Percentiles rank a stretch among this genome's conserved stretches.
phyloP scores from a whole-genome alignment of 37 sponge, comb jelly and placozoan genomes.

The Halisarca cf. caerulea region DNA sequence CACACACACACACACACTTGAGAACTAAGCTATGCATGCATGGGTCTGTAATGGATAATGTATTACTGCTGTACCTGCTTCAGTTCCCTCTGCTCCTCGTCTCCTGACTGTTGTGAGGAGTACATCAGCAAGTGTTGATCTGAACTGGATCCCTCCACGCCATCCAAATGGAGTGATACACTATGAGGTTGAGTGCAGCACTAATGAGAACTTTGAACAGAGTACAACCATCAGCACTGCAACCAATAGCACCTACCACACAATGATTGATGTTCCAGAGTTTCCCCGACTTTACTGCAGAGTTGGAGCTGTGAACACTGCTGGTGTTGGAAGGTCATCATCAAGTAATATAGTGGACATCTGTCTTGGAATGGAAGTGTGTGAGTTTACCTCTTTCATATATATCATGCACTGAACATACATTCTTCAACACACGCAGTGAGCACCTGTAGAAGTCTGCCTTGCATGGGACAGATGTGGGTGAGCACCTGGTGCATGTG shows the following conservation, averaged over 20 bases:
- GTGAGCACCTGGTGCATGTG: no score
- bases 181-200: not conserved
- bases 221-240: not conserved
- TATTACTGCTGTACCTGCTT: no score
- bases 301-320: not conserved
- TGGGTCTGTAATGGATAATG: no score
- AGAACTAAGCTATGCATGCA: no score
- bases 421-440: no score
- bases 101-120: not conserved
- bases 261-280: not conserved
- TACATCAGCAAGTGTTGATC: not conserved
- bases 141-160: not conserved
- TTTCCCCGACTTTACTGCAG: not conserved
- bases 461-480: no score
- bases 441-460: no score
- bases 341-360: not conserved
- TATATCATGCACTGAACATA: no score
- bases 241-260: not conserved
- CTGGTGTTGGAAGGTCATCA: not conserved
- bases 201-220: not conserved
- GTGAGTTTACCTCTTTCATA: no score
- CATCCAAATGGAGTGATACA: not conserved
- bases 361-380: not conserved
- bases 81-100: not conserved
- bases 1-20: no score